Evolutionary conservation across 2,113 vertebrate genomes (phyloP), one percentile per base, ranked within the genome.

Genomic region (Motacilla alba): DNA sequence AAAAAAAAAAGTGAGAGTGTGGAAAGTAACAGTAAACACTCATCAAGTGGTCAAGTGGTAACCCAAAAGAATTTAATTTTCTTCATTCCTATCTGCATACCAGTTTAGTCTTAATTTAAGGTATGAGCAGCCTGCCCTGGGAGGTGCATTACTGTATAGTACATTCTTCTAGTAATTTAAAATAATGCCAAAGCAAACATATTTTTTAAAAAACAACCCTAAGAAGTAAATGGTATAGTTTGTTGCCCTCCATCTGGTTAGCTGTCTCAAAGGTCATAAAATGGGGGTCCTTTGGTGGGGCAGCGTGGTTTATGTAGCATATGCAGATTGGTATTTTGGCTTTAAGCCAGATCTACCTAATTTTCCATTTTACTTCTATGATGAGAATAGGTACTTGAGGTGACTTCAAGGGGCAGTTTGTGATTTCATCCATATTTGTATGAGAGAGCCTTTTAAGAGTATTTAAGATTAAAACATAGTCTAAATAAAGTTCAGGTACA

Each of bases 241-340:
- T 97, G 93, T 95, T 95, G 77, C 85, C 95, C 89, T 97, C 93
- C 94, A 66, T 97, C 64, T 93, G 92, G 93, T 87, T 95, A 93
- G 86, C 87, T 96, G 80, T 93, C 94, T 95, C 50, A 31, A 85
- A 96, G 96, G 97, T 96, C 96, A 81, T 97, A 93, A 97, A 97
- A 93, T 10, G 6, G 87, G 91, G 77, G 64, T 97, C 77, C 90
- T 97, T 90, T 30, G 19, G 87, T 73, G 83, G 83, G 90, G 95
- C 97, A 97, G 94, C 95, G 97, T 97, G 82, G 89, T 98, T 98
- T 98, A 95, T 96, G 96, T 94, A 96, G 86, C 78, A 44, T 96
- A 97, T 95, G 64, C 92, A 95, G 89, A 94, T 95, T 96, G 96
- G 96, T 98, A 70, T 86, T 93, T 93, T 97, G 98, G 97, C 93